These are phyloP conservation scores for Drosophila tristis DNA, from an alignment of 1,140 invertebrate genomes.

Conservation along the genomic window DNA sequence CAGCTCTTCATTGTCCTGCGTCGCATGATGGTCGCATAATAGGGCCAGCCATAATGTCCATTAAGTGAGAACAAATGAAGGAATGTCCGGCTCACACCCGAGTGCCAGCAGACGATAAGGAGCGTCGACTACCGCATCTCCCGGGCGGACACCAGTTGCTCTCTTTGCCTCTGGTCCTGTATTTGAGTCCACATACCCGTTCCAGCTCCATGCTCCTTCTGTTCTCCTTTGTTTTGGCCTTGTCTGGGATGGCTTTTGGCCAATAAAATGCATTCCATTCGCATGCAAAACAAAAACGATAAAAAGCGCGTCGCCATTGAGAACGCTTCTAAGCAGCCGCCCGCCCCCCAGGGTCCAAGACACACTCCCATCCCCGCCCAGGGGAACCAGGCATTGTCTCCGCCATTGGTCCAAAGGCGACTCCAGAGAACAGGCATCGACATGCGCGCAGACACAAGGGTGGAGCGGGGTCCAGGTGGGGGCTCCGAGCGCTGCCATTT, in stretches of 20 bases:
- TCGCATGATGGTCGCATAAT: conserved; percentile 51
- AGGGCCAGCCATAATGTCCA: conserved; percentile 69
- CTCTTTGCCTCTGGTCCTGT: not conserved
- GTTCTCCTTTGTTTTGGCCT: conserved; percentile 55
- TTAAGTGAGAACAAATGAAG: conserved; percentile 74
- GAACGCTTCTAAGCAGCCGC: conserved; percentile 76
- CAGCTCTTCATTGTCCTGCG: conserved; percentile 52
- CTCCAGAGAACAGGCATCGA: conserved; percentile 46
- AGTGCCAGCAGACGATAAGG: conserved; percentile 67
- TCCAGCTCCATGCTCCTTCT: conserved; percentile 43
- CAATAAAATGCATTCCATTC: conserved; percentile 77
- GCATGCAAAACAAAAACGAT: conserved; percentile 79
- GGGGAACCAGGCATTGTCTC: conserved; percentile 59
- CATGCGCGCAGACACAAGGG: conserved; percentile 63
- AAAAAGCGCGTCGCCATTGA: conserved; percentile 77
- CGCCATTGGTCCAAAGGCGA: conserved; percentile 75
- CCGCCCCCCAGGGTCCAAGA: conserved; percentile 35
- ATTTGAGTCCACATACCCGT: conserved; percentile 2
- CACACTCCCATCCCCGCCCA: conserved; percentile 14
- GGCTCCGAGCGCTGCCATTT: conserved; percentile 65
- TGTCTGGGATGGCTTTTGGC: conserved; percentile 60
- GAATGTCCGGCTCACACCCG: conserved; percentile 28
- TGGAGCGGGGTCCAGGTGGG: conserved; percentile 1
- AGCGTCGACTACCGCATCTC: not conserved
- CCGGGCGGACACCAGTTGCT: conserved; percentile 39